phyloP scores from a whole-genome alignment of 1,140 invertebrate species.

The Ericerus pela region DNA sequence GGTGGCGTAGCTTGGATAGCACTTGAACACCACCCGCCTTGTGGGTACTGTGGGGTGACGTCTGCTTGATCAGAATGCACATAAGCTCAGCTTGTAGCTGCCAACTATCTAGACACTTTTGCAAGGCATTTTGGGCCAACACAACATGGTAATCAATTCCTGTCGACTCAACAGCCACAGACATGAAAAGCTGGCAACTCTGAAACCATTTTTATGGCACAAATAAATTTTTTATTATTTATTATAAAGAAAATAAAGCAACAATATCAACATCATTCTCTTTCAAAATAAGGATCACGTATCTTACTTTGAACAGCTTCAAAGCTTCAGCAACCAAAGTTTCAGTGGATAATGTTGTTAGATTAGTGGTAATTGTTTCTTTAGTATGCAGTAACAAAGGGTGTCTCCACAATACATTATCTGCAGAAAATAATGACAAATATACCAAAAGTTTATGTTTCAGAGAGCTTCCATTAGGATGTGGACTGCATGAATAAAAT shows the following conservation, averaged over 20 bases:
- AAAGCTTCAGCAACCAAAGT: slow-evolving; percentile 74
- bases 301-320: slow-evolving; percentile 77
- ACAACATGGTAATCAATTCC: slow-evolving; percentile 93
- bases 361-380: slow-evolving; percentile 65
- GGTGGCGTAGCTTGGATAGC: slow-evolving; percentile 31
- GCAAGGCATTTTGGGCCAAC: slow-evolving; percentile 81
- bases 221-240: background rate
- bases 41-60: slow-evolving; percentile 68
- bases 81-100: slow-evolving; percentile 86
- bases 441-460: background rate
- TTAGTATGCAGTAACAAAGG: slow-evolving; percentile 79
- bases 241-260: background rate
- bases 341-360: slow-evolving; percentile 74
- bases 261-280: background rate
- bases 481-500: background rate
- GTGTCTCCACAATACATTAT: slow-evolving; percentile 85
- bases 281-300: background rate
- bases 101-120: slow-evolving; percentile 71
- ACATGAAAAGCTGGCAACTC: slow-evolving; percentile 88
- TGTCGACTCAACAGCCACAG: slow-evolving; percentile 80
- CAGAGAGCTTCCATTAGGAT: background rate
- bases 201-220: slow-evolving; percentile 31
- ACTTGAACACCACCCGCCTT: slow-evolving; percentile 86
- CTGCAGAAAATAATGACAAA: slow-evolving; percentile 34
- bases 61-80: slow-evolving; percentile 81